Evolutionary conservation across 2,888 invertebrate genomes (phyloP), one percentile per base, ranked within the genome.

Genomic region (Leptothorax acervorum): DNA sequence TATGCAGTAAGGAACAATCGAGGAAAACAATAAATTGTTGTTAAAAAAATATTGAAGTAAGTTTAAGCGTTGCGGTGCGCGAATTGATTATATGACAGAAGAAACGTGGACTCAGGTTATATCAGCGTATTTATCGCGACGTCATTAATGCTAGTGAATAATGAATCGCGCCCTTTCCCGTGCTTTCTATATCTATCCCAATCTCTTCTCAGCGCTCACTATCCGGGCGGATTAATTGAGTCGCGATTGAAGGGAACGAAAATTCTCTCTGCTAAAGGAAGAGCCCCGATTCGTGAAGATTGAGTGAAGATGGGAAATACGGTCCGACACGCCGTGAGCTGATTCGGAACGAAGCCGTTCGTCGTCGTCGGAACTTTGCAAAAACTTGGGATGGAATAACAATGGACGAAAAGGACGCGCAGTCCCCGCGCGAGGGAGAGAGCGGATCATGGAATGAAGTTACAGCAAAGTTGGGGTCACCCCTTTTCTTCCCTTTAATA

Each of bases 351-450:
- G 39, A 71, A 71, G 28, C 48, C 60, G 71, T 60, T 35, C 48
- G 12, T 42, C 60, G 60, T 62, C 18, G 15, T 57, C n/a, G 39
- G 39, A 73, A 79, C 48, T 79, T 71, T 0, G 48, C 28, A 73
- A 81, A 81, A 81, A 71, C 79, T 81, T 81, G 35, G 9, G 12
- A 42, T 39, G 60, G 53, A 62, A 71, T 81, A 81, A 81, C 73
- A 81, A 81, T 73, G 23, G 48, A 45, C 15, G 78, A 55, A n/a
- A 23, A 15, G 66, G 76, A 31, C 65, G 53, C 18, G 53, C 31
- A 6, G 6, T 57, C 45, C 42, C 9, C 18, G 5, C n/a, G 15
- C 48, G 15, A 48, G 15, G n/a, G n/a, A 42, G 11, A 23, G 45
- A 48, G 35, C 11, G n/a, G 15, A 1, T 31, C 45, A 4, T 1